phyloP scores from a whole-genome alignment of 2,888 invertebrate genomes.

The Schizaphis graminum region DNA sequence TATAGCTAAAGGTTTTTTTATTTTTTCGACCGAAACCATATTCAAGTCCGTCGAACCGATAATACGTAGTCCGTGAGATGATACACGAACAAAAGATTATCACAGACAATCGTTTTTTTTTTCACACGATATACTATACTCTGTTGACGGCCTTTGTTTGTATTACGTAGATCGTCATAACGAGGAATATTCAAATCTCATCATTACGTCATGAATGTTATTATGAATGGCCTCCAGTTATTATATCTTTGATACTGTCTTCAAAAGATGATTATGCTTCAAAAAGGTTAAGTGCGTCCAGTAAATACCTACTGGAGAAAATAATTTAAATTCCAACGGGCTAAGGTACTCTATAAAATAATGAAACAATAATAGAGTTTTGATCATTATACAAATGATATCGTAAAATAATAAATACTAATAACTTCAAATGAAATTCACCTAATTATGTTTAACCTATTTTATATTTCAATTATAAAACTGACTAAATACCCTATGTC shows the following conservation, averaged over 20 bases:
- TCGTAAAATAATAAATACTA: background rate
- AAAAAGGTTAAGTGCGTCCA: background rate
- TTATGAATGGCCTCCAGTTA: background rate
- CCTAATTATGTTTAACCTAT: background rate
- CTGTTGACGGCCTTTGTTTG: background rate
- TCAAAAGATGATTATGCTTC: slow-evolving; percentile 5
- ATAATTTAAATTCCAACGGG: background rate
- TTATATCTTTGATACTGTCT: slow-evolving; percentile 39
- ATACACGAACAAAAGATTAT: slow-evolving; percentile 10
- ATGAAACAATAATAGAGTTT: background rate
- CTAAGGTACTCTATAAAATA: background rate
- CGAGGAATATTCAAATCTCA: slow-evolving; percentile 19
- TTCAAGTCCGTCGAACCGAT: slow-evolving; percentile 12
- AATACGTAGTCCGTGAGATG: background rate
- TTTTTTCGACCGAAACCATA: slow-evolving; percentile 6
- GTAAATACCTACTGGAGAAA: background rate
- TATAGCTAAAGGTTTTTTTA: background rate
- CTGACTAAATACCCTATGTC: background rate
- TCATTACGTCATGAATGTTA: background rate
- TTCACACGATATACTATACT: background rate
- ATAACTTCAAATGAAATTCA: background rate
- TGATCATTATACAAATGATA: background rate
- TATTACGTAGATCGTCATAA: background rate
- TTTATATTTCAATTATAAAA: background rate
- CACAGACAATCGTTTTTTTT: background rate